Evolutionary conservation across 2,888 invertebrate genomes (phyloP), one percentile per base, ranked within the genome.

Genomic region (Salpingus planirostris): DNA sequence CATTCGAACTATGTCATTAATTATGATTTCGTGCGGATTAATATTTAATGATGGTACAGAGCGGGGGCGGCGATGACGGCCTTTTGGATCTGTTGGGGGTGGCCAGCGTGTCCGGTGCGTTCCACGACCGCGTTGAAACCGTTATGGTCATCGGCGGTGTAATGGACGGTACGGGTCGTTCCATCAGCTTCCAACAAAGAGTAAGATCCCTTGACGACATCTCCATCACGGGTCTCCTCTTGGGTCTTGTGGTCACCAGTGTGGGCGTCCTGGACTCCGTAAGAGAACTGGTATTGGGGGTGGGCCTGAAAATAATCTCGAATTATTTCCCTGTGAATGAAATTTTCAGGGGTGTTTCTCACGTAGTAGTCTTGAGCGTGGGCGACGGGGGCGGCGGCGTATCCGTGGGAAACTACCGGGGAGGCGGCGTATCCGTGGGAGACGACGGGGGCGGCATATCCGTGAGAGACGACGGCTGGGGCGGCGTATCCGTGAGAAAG

Each of bases 71-170:
- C 30, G 3, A 36, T 31, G 24, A 28, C 31, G 24, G 35, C 26
- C 24, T 36, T 31, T 8, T 30, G 27, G 12, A 18, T 30, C 21
- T 21, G 24, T 3, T 11, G 21, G 11, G 27, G 27, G 26, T 36
- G 72, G 1, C 67, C 67, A 22, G 73, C 69, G 47, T 78, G 76
- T 38, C 76, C 78, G 18, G 73, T 67, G 57, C 73, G 75, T 47
- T 77, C 75, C 7, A 80, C 80, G 27, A 78, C 71, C 18, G 80
- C 80, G 37, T 55, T 55, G 42, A 55, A 55, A 25, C 55, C 55
- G 26, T 54, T 55, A 29, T 51, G 49, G 14, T 52, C 45, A 42
- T 58, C 58, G 31, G 55, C 55, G 12, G 56, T 54, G 43, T 56
- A 56, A 39, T 56, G 53, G 3, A 56, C 56, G 24, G 54, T 55